Percentiles rank a stretch among this genome's conserved stretches.
Conservation (phyloP, 2,113 vertebrate species). For the Trochalopteron elliotii region DNA sequence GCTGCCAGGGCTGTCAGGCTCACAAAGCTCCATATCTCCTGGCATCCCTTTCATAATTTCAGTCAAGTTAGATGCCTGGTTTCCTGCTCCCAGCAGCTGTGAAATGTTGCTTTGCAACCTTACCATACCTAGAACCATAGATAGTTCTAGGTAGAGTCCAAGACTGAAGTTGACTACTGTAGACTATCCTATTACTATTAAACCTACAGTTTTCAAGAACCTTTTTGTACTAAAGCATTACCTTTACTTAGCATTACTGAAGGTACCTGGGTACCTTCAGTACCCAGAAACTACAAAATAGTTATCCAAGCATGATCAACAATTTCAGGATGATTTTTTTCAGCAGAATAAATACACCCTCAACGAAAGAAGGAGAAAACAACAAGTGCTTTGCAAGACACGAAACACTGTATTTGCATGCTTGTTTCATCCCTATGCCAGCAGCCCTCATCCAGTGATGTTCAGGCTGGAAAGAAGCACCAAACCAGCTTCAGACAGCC, state of each 20-base stretch:
- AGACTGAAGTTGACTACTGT: background rate
- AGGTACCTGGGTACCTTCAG: no score
- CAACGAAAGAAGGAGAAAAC: background rate
- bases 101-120: background rate
- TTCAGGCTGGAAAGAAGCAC: background rate
- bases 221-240: background rate
- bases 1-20: background rate
- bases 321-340: background rate
- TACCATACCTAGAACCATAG: background rate
- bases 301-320: background rate
- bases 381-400: background rate
- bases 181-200: background rate
- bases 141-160: background rate
- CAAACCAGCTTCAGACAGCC: background rate
- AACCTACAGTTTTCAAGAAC: background rate
- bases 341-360: background rate
- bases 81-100: background rate
- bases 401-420: fast-evolving
- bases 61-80: background rate
- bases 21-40: background rate
- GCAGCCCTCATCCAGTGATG: background rate
- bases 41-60: background rate
- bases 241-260: background rate
- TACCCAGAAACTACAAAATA: background rate
- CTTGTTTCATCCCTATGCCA: background rate